Percentiles rank a stretch among this genome's conserved stretches.
Evolutionary conservation across 2,113 vertebrate species (phyloP).

Genomic region (Sturnira hondurensis): DNA sequence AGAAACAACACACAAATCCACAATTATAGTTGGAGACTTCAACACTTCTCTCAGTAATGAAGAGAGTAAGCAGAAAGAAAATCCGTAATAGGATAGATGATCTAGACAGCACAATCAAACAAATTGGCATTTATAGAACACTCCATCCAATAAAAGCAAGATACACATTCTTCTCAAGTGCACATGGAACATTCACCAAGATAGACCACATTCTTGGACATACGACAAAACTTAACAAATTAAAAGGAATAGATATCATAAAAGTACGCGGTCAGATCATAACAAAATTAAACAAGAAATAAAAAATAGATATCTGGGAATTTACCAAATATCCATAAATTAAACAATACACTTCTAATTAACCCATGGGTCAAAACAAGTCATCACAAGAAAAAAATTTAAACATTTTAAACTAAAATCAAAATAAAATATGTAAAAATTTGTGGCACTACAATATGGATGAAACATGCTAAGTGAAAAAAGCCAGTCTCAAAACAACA

Average conservation of each 20-base stretch:
- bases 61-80: not conserved
- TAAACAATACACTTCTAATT: not conserved
- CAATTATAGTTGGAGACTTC: not conserved
- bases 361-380: not conserved
- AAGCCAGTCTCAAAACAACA: not conserved
- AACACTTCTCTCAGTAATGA: not conserved
- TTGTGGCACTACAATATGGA: not conserved
- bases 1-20: not conserved
- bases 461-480: not conserved
- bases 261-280: not conserved
- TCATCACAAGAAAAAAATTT: not conserved
- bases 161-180: not conserved
- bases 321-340: not conserved
- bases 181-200: not conserved
- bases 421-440: conserved; percentile 29
- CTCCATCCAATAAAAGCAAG: not conserved
- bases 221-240: not conserved
- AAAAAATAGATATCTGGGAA: not conserved
- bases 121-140: not conserved
- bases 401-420: not conserved
- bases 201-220: not conserved
- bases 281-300: conserved; percentile 12
- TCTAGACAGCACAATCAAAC: no score
- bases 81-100: not conserved
- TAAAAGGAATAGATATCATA: not conserved